Percentiles rank a stretch among this genome's conserved stretches.
Evolutionary conservation across 2,888 invertebrate species (phyloP).

Genomic region (Caradrina clavipalpis): DNA sequence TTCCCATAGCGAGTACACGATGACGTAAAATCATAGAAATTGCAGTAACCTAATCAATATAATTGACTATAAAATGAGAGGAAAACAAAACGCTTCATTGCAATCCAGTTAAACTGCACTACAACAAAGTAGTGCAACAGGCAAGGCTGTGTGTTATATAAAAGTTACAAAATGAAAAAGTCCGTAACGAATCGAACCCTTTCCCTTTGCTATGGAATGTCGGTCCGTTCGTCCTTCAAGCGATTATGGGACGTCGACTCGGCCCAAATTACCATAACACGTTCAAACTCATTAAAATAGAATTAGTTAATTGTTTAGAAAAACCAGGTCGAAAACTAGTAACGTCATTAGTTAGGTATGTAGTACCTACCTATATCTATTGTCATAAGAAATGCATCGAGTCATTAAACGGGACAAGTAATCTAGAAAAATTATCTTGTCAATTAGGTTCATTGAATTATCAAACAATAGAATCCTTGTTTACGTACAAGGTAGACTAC

Average conservation of each 20-base stretch:
- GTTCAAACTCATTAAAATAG: slow-evolving; percentile 78
- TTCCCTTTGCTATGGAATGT: slow-evolving; percentile 68
- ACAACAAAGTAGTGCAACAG: slow-evolving; percentile 18
- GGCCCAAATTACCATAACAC: slow-evolving; percentile 80
- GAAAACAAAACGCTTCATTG: slow-evolving; percentile 16
- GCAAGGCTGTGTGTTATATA: slow-evolving; percentile 31
- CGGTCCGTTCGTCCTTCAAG: slow-evolving; percentile 82
- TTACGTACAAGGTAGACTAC: background rate
- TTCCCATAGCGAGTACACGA: slow-evolving; percentile 9
- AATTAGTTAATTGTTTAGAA: slow-evolving; percentile 79
- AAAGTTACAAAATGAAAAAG: slow-evolving; percentile 48
- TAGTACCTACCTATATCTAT: slow-evolving; percentile 1
- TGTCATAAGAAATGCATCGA: slow-evolving; percentile 47
- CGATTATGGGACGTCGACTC: slow-evolving; percentile 83
- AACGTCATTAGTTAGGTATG: slow-evolving; percentile 34
- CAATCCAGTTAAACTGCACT: slow-evolving; percentile 10
- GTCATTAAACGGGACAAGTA: slow-evolving; percentile 23
- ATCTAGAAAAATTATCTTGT: slow-evolving; percentile 21
- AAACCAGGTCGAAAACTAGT: slow-evolving; percentile 54
- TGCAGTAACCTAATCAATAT: background rate
- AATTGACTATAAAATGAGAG: background rate
- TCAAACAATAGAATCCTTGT: slow-evolving; percentile 1
- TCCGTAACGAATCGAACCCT: slow-evolving; percentile 51
- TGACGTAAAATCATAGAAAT: background rate
- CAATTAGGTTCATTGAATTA: slow-evolving; percentile 17